Evolutionary conservation across 2,888 invertebrate species (phyloP), one percentile per base, ranked within the genome.

Genomic region (Tachina lurida): DNA sequence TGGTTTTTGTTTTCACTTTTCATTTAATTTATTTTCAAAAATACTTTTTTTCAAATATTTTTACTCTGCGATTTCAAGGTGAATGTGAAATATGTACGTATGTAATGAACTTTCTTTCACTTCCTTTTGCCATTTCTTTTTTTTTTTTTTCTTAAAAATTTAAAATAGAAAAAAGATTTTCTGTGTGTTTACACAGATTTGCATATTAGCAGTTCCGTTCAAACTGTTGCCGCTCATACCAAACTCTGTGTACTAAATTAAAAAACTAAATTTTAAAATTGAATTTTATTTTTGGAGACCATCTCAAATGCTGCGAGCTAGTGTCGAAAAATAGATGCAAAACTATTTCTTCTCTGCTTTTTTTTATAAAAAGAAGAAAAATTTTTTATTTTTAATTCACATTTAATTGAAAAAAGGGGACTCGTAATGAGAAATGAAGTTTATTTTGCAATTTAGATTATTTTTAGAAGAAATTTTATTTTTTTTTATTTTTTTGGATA

Each of bases 31-130:
- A n/a, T 73, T 60, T 60, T 62, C 13, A 19, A 62, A 31, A n/a
- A 15, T 19, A 41, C 22, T 49, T 60, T 49, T 49, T 52, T 39
- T 12, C 0, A 22, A 73, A 17, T 19, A 71, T 56, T 73, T 45
- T 54, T 17, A 49, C 17, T 39, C 10, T 52, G 62, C 3, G 12
- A 60, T 75, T 75, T 84, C 79, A 84, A 84, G 84, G 84, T 79
- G 70, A 79, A 63, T 84, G 68, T 67, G 71, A 83, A 74, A 54
- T 31, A 52, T 70, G 54, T 7, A 31, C 31, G 31, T 31, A 31
- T 79, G 12, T 70, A 79, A 41, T 74, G 83, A 65, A 56, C 77
- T 83, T 75, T 31, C 31, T 31, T 73, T 73, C 68, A 56, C 52
- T 70, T 52, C 9, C 13, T 62, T 73, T 63, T 63, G 10, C 4